Percentiles rank a stretch among this genome's conserved stretches.
Conservation (phyloP, 2,797 vertebrate genomes). For the Lithobates pipiens region DNA sequence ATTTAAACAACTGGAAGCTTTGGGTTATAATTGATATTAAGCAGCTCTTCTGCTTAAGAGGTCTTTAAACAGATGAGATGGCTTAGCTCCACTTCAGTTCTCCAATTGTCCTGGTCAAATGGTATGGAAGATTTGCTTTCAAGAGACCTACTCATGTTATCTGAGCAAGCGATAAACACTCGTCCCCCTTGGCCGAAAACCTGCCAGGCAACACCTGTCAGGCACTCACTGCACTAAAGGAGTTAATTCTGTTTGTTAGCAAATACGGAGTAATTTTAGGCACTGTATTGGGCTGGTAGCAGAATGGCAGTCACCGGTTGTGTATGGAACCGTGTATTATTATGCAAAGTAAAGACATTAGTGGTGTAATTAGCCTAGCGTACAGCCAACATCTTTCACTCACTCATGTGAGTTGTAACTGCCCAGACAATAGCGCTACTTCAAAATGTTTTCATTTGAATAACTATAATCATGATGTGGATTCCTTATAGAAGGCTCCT, state of each 20-base stretch:
- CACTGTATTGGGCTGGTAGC: slow-evolving; percentile 71
- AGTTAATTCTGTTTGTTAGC: slow-evolving; percentile 60
- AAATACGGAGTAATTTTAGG: slow-evolving; percentile 71
- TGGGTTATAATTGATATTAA: slow-evolving; percentile 49
- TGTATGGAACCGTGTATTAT: slow-evolving; percentile 73
- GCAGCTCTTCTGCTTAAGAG: slow-evolving; percentile 44
- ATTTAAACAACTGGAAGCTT: slow-evolving; percentile 21
- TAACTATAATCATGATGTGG: slow-evolving; percentile 72
- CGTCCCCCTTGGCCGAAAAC: slow-evolving; percentile 6
- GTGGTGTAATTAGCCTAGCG: slow-evolving; percentile 72
- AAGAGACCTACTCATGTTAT: slow-evolving; percentile 9
- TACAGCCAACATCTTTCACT: slow-evolving; percentile 72
- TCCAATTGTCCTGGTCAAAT: slow-evolving; percentile 27
- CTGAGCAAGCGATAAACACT: neutral
- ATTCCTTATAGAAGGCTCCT: slow-evolving; percentile 75
- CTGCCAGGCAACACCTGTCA: slow-evolving; percentile 28
- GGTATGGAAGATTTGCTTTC: neutral
- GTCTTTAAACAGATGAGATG: slow-evolving; percentile 40
- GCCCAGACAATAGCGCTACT: slow-evolving; percentile 74
- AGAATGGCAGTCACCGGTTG: slow-evolving; percentile 69
- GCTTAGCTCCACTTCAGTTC: slow-evolving; percentile 41
- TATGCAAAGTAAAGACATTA: slow-evolving; percentile 76
- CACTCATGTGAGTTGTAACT: slow-evolving; percentile 71
- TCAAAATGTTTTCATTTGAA: slow-evolving; percentile 75
- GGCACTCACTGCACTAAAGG: neutral